phyloP scores from a whole-genome alignment of 2,888 invertebrate genomes.

The Macaria liturata region DNA sequence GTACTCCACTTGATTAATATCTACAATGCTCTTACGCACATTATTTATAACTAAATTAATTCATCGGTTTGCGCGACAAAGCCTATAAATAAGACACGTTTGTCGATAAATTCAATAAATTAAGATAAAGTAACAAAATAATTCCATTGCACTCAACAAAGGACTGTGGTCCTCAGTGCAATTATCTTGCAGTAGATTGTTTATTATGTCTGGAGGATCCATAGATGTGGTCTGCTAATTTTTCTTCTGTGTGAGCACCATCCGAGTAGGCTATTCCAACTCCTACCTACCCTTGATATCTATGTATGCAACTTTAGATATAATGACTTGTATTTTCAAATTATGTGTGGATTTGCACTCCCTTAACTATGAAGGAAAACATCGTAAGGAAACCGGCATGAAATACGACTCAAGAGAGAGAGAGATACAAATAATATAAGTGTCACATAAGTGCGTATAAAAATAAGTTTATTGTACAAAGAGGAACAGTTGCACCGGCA shows the following conservation, averaged over 20 bases:
- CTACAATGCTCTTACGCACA: too few species aligned
- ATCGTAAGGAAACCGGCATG: too few species aligned
- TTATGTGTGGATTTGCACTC: too few species aligned
- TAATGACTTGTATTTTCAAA: too few species aligned
- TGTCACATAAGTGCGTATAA: background rate
- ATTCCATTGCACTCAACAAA: background rate
- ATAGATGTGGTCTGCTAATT: background rate
- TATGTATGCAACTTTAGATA: too few species aligned
- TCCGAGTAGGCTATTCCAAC: too few species aligned
- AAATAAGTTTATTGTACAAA: conserved; percentile 23
- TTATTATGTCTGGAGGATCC: background rate
- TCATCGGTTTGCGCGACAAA: background rate
- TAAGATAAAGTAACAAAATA: background rate
- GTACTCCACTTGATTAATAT: too few species aligned
- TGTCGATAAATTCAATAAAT: background rate
- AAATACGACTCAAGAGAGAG: too few species aligned
- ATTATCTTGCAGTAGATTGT: background rate
- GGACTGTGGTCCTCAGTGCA: background rate
- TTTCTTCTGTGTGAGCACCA: too few species aligned
- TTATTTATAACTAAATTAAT: background rate
- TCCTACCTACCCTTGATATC: too few species aligned
- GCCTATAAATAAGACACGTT: background rate
- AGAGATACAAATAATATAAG: too few species aligned
- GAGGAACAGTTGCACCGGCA: background rate
- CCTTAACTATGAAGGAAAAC: too few species aligned